Evolutionary conservation across 2,888 invertebrate genomes (phyloP).

Genomic region (Sisyra terminalis): DNA sequence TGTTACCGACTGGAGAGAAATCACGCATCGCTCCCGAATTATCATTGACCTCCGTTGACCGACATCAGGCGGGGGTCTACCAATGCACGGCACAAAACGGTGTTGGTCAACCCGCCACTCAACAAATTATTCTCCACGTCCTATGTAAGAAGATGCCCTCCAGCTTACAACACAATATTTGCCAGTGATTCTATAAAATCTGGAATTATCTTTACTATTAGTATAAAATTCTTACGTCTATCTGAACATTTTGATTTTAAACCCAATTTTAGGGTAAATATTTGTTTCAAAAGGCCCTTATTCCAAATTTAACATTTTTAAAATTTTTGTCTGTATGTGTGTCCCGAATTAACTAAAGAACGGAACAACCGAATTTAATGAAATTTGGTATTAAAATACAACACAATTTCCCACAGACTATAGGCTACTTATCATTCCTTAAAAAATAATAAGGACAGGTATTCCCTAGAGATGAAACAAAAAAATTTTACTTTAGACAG

Average conservation of each 20-base stretch:
- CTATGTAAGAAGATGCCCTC: constrained; percentile 37
- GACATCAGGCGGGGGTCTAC: constrained; percentile 45
- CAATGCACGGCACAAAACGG: constrained; percentile 45
- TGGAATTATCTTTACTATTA: neutral
- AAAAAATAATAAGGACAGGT: neutral
- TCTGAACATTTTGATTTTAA: too few species aligned
- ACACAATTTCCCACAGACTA: too few species aligned
- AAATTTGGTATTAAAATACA: too few species aligned
- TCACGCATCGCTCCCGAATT: constrained; percentile 39
- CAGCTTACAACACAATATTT: neutral
- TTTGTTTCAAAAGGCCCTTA: too few species aligned
- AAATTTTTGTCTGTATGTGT: too few species aligned
- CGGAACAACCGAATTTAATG: too few species aligned
- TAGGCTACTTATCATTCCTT: too few species aligned
- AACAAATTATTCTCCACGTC: constrained; percentile 42
- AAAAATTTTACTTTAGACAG: too few species aligned
- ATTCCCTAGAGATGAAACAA: neutral
- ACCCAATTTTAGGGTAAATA: too few species aligned
- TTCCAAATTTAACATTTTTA: too few species aligned
- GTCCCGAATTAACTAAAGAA: too few species aligned
- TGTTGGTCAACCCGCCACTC: constrained; percentile 41
- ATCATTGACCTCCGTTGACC: constrained; percentile 40
- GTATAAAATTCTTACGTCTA: too few species aligned
- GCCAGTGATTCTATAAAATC: neutral
- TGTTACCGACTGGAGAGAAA: constrained; percentile 39